phyloP scores from a whole-genome alignment of 2,888 invertebrate species.

The Protonemura montana region DNA sequence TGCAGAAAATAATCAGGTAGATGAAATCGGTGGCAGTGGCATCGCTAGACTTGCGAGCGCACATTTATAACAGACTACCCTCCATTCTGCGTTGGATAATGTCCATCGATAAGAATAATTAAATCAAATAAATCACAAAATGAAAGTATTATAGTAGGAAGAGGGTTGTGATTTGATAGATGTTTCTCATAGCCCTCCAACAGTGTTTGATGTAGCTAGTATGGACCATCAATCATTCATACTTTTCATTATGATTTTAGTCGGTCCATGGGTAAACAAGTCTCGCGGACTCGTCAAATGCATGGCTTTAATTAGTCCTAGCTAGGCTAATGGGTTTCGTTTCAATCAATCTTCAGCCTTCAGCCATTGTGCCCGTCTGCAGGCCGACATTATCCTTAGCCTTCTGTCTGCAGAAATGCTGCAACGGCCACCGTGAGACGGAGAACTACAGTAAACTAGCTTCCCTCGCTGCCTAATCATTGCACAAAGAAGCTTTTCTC shows the following conservation, averaged over 20 bases:
- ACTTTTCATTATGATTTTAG: not conserved
- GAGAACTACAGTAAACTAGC: not conserved
- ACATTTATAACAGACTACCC: not conserved
- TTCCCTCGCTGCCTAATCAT: not conserved
- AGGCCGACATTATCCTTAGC: not conserved
- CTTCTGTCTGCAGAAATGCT: not conserved
- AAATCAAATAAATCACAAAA: not conserved
- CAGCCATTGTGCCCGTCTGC: not conserved
- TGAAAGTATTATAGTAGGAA: not conserved
- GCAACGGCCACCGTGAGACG: not conserved
- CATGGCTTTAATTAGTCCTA: not conserved
- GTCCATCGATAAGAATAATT: constrained; percentile 7
- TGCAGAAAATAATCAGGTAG: not conserved
- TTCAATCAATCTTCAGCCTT: not conserved
- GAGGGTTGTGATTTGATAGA: not conserved
- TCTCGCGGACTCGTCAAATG: not conserved
- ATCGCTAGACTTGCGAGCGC: not conserved
- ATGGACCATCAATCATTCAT: not conserved
- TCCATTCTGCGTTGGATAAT: not conserved
- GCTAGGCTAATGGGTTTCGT: not conserved
- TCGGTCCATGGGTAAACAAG: not conserved
- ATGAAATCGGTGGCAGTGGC: not conserved
- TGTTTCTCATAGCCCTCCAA: not conserved
- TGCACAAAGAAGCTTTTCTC: not conserved
- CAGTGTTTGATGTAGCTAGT: not conserved